A percentile compares a stretch with the other conserved stretches of the same genome.
Conservation (phyloP, 2,888 invertebrate species). For the Colletes collaris region DNA sequence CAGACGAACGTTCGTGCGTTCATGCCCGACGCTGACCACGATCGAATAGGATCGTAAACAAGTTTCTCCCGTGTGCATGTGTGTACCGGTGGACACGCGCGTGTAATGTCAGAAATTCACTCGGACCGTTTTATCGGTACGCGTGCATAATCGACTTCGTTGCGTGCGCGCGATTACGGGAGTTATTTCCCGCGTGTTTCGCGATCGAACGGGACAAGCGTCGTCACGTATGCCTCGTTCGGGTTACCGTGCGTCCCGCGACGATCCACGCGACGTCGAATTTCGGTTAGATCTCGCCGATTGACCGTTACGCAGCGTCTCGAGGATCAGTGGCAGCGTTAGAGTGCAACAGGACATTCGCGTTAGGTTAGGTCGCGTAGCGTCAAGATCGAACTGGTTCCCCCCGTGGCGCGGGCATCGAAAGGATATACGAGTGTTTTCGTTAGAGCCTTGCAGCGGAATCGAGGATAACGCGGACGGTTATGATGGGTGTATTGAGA, state of each 20-base stretch:
- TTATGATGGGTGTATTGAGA: slow-evolving; percentile 82
- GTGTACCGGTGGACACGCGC: background rate
- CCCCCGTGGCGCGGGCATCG: slow-evolving; percentile 18
- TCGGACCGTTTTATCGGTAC: background rate
- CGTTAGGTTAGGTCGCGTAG: slow-evolving; percentile 58
- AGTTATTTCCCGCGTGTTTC: slow-evolving; percentile 25
- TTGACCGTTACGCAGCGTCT: slow-evolving; percentile 6
- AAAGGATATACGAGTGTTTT: slow-evolving; percentile 35
- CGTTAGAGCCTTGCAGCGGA: slow-evolving; percentile 15
- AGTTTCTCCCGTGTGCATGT: background rate
- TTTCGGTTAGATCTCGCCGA: background rate
- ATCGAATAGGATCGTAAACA: slow-evolving; percentile 22
- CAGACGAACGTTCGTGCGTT: background rate
- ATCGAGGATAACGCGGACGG: slow-evolving; percentile 49
- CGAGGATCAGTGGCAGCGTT: slow-evolving; percentile 23
- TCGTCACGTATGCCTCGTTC: background rate
- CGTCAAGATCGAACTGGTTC: slow-evolving; percentile 51
- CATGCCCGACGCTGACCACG: background rate
- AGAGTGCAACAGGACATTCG: slow-evolving; percentile 49
- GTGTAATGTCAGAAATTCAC: slow-evolving; percentile 17
- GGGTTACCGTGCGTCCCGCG: background rate
- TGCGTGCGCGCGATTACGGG: too few relatives aligned
- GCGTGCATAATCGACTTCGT: background rate
- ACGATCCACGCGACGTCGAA: background rate
- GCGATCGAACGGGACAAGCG: background rate